A percentile compares a stretch with the other conserved stretches of the same genome.
Conservation (phyloP, 2,797 vertebrate genomes). For the Liparis tanakae region DNA sequence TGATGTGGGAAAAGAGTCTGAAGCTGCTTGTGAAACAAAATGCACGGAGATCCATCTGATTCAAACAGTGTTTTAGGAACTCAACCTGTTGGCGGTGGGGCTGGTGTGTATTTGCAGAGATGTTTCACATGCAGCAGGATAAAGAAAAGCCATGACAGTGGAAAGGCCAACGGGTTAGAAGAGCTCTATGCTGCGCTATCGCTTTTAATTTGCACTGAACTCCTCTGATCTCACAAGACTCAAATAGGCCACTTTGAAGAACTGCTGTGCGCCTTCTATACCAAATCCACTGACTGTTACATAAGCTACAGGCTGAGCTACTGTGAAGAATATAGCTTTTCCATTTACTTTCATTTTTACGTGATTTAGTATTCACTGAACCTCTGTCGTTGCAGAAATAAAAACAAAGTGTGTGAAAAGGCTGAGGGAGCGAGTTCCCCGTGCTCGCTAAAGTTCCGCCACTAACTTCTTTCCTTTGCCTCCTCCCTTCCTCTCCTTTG, state of each 20-base stretch:
- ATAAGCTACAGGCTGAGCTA: slow-evolving; percentile 41
- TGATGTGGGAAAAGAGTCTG: neutral
- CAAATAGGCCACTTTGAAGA: slow-evolving; percentile 61
- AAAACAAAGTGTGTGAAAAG: slow-evolving; percentile 21
- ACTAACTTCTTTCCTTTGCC: slow-evolving; percentile 58
- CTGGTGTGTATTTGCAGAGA: slow-evolving; percentile 40
- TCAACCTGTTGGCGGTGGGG: slow-evolving; percentile 19
- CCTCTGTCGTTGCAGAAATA: slow-evolving; percentile 26
- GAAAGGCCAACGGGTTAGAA: slow-evolving; percentile 42
- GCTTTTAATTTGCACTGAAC: slow-evolving; percentile 59
- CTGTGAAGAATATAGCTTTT: slow-evolving; percentile 13
- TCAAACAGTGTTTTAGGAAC: slow-evolving; percentile 26
- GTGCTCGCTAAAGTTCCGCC: slow-evolving; percentile 42
- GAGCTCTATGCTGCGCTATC: slow-evolving; percentile 29
- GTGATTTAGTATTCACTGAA: slow-evolving; percentile 33
- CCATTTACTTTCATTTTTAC: slow-evolving; percentile 27
- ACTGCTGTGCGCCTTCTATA: slow-evolving; percentile 27
- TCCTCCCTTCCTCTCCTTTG: slow-evolving; percentile 39
- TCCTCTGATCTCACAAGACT: slow-evolving; percentile 48
- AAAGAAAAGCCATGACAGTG: slow-evolving; percentile 54
- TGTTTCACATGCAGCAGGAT: slow-evolving; percentile 44
- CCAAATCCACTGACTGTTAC: slow-evolving; percentile 32
- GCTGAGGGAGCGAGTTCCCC: slow-evolving; percentile 31
- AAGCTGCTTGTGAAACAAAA: slow-evolving; percentile 34
- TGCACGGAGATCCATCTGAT: slow-evolving; percentile 45